Conservation (phyloP, 2,113 vertebrate genomes). For the Glaucomys volans region DNA sequence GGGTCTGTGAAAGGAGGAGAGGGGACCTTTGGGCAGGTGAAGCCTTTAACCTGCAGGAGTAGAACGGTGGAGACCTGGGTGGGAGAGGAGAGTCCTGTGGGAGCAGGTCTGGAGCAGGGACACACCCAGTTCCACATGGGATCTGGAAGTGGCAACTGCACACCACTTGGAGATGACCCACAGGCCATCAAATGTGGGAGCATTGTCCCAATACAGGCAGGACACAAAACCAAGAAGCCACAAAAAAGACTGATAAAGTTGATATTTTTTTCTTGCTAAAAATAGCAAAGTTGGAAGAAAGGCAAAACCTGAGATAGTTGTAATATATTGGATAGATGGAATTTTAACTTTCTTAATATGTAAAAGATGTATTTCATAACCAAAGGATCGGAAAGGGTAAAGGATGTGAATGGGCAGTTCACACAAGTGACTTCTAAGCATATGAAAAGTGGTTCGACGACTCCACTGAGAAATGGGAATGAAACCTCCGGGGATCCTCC, state of each 20-base stretch:
- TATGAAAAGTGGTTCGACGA: background rate
- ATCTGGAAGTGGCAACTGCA: background rate
- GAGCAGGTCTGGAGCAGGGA: background rate
- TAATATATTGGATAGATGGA: background rate
- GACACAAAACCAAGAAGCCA: background rate
- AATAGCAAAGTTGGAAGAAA: background rate
- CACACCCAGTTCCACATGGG: rapidly evolving
- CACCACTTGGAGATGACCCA: background rate
- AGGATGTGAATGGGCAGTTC: background rate
- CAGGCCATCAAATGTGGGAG: no score
- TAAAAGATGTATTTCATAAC: background rate
- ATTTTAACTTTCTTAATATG: background rate
- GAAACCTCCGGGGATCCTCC: background rate
- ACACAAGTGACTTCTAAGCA: background rate
- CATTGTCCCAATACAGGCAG: background rate
- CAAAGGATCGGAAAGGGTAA: background rate
- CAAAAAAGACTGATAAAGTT: background rate
- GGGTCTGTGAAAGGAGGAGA: no score
- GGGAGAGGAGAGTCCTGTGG: background rate
- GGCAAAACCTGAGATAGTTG: background rate
- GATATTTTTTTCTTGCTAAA: background rate
- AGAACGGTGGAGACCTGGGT: no score
- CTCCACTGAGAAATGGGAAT: background rate
- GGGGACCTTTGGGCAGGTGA: background rate
- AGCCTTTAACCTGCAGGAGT: background rate